Percentiles rank a stretch among this genome's conserved stretches.
These are phyloP conservation scores for Spinus olivaceus DNA, from an alignment of 2,797 vertebrate genomes.

Conservation along the genomic window DNA sequence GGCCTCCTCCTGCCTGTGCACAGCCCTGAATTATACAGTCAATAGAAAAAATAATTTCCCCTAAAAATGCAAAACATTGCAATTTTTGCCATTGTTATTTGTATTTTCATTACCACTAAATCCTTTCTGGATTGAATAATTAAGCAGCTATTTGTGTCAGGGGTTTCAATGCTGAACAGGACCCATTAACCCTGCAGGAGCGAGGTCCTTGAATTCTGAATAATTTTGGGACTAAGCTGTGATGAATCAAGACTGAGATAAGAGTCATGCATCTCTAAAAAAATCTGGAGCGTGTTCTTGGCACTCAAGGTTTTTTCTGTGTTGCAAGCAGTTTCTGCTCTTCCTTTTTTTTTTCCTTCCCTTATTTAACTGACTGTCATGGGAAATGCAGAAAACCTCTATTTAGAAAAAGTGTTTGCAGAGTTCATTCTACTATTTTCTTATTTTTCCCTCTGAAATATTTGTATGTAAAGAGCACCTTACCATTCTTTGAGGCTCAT, in stretches of 20 bases:
- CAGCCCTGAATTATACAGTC: neutral
- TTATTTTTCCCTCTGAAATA: neutral
- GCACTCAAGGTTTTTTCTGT: neutral
- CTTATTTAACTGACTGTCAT: neutral
- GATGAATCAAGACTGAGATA: slow-evolving; percentile 15
- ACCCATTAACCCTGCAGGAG: neutral
- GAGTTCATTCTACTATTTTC: neutral
- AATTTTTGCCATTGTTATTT: neutral
- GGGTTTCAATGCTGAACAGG: neutral
- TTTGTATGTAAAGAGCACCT: neutral
- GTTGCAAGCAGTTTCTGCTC: neutral
- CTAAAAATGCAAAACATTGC: neutral
- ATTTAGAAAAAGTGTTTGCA: neutral
- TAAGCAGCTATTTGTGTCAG: slow-evolving; percentile 25
- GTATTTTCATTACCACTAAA: slow-evolving; percentile 16
- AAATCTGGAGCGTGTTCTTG: neutral
- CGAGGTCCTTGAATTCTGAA: slow-evolving; percentile 23
- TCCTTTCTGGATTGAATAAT: slow-evolving; percentile 16
- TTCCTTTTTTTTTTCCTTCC: neutral
- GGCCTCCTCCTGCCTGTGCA: neutral
- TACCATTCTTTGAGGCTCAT: neutral
- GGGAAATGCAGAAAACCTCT: neutral
- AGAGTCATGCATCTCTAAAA: slow-evolving; percentile 1
- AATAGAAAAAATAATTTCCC: neutral
- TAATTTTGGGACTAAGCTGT: slow-evolving; percentile 19